Evolutionary conservation across 92 coral and sea anemone genomes (phyloP).

Genomic region (Porites rus): DNA sequence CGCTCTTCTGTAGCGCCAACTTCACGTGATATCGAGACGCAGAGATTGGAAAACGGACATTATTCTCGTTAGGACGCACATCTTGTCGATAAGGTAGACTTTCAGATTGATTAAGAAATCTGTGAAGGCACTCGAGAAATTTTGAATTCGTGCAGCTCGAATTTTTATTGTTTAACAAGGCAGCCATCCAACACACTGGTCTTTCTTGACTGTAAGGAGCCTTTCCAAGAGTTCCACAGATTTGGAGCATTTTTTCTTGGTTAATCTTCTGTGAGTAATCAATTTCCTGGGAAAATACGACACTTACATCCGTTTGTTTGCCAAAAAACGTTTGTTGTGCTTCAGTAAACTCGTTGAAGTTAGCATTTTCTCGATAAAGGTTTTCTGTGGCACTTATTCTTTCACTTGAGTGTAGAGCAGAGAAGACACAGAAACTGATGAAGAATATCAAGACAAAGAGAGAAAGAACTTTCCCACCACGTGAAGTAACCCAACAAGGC

Average conservation of each 20-base stretch:
- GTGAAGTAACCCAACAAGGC: not conserved
- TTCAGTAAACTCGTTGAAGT: conserved; percentile 5
- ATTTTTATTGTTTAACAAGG: conserved; percentile 36
- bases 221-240: conserved; percentile 21
- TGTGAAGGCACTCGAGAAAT: conserved; percentile 20
- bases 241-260: conserved; percentile 9
- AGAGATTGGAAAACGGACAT: not conserved
- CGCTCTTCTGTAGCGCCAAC: not conserved
- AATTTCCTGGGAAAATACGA: conserved; percentile 22
- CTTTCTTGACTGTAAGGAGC: conserved; percentile 18
- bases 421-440: conserved; percentile 7
- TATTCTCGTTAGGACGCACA: not conserved
- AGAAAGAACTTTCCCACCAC: conserved; percentile 7
- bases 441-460: not conserved
- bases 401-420: conserved; percentile 6
- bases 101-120: conserved; percentile 25
- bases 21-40: conserved; percentile 61
- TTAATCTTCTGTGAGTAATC: conserved; percentile 32
- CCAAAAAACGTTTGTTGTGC: conserved; percentile 17
- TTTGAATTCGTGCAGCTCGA: conserved; percentile 36
- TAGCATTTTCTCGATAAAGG: not conserved
- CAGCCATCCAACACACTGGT: conserved; percentile 56
- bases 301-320: conserved; percentile 34
- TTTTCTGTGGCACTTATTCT: not conserved
- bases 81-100: conserved; percentile 32